These are phyloP conservation scores for Plectrocnemia conspersa DNA, from an alignment of 1,140 invertebrate species.

Conservation along the genomic window DNA sequence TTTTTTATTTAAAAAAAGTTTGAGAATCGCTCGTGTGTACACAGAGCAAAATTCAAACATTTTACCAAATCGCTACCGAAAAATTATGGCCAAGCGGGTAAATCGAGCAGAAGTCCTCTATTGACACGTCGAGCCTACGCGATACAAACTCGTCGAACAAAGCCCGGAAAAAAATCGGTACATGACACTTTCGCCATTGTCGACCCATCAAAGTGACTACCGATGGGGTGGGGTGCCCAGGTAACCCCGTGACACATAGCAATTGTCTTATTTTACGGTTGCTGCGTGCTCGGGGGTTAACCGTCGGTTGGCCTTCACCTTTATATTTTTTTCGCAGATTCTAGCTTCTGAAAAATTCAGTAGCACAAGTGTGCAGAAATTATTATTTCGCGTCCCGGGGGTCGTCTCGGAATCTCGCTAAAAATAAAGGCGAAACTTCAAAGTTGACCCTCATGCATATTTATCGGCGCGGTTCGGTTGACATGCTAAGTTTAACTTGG, in stretches of 20 bases:
- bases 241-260: no score
- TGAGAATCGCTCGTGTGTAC: no score
- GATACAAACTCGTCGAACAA: slow-evolving; percentile 26
- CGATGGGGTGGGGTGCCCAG: no score
- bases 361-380: not conserved
- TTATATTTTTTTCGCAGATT: slow-evolving; percentile 1
- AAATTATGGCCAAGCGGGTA: slow-evolving; percentile 6
- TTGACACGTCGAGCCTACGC: slow-evolving; percentile 5
- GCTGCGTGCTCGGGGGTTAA: no score
- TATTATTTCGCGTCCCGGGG: no score
- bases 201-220: slow-evolving; percentile 31
- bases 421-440: slow-evolving; percentile 5
- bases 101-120: slow-evolving; percentile 16
- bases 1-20: no score
- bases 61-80: slow-evolving; percentile 3
- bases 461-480: not conserved
- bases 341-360: not conserved
- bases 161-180: slow-evolving; percentile 29
- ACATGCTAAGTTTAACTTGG: no score
- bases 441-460: slow-evolving; percentile 15
- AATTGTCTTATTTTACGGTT: no score
- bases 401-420: no score
- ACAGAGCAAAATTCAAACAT: no score
- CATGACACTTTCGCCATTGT: slow-evolving; percentile 35
- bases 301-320: no score